Evolutionary conservation across 2,113 vertebrate species (phyloP).

Genomic region (Ophthalmolycus amberensis): DNA sequence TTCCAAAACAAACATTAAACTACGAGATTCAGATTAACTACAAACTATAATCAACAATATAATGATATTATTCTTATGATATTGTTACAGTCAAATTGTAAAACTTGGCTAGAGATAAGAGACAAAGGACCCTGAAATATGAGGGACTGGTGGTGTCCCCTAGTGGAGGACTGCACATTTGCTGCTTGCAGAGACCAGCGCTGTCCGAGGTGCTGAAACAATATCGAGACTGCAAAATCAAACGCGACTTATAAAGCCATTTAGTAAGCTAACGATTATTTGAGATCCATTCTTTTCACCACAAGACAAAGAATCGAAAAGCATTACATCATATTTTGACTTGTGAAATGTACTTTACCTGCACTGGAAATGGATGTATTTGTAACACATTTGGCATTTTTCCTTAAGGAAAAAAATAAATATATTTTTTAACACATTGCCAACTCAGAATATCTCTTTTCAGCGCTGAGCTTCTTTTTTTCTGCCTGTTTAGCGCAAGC

Average conservation of each 20-base stretch:
- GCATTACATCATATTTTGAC: background rate
- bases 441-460: background rate
- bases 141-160: slow-evolving; percentile 43
- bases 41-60: background rate
- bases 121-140: background rate
- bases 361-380: background rate
- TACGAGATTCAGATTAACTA: slow-evolving; percentile 1
- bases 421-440: background rate
- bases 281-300: background rate
- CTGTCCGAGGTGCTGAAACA: slow-evolving; percentile 73
- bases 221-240: background rate
- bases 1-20: background rate
- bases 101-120: background rate
- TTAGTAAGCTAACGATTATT: background rate
- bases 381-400: background rate
- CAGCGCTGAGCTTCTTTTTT: background rate
- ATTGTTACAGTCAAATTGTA: background rate
- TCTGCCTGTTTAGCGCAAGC: background rate
- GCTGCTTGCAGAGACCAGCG: background rate
- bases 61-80: background rate
- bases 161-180: background rate
- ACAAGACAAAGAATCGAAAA: background rate
- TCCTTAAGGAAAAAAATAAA: background rate
- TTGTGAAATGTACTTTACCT: background rate
- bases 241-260: background rate